phyloP scores from a whole-genome alignment of 2,113 vertebrate species.

The Peromyscus leucopus region DNA sequence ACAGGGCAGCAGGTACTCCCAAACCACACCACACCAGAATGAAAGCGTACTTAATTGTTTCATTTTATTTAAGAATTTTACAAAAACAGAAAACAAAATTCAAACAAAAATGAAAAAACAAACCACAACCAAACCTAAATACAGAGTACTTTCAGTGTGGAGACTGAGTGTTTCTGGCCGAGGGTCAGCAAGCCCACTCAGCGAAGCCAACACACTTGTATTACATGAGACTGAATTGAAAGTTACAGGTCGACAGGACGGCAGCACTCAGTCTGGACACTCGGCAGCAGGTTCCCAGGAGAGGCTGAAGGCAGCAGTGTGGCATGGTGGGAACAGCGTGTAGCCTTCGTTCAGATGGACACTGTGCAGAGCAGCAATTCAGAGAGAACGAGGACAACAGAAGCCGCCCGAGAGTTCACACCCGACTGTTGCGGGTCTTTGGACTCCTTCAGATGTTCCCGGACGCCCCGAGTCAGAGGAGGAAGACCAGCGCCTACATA shows the following conservation, averaged over 20 bases:
- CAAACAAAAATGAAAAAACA: constrained; percentile 25
- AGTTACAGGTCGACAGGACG: neutral
- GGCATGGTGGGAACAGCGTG: neutral
- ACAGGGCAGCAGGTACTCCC: accelerated
- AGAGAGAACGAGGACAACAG: neutral
- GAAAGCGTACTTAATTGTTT: constrained; percentile 60
- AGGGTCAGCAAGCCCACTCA: neutral
- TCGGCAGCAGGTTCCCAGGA: accelerated
- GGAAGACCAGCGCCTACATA: neutral
- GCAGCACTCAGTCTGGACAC: neutral
- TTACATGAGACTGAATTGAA: constrained; percentile 53
- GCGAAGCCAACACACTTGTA: constrained; percentile 11
- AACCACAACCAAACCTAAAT: constrained; percentile 36
- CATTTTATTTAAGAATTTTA: constrained; percentile 79
- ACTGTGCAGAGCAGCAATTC: neutral
- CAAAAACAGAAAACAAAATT: constrained; percentile 59
- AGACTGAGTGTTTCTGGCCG: constrained; percentile 24
- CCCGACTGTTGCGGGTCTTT: constrained; percentile 30
- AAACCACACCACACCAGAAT: neutral
- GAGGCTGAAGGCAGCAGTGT: neutral
- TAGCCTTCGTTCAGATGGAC: neutral
- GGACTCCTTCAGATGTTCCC: constrained; percentile 3
- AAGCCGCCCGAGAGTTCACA: neutral
- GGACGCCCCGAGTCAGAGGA: constrained; percentile 24
- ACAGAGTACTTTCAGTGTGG: constrained; percentile 24